These are phyloP conservation scores for Euclidia mi DNA, from an alignment of 2,888 invertebrate genomes.

Conservation along the genomic window DNA sequence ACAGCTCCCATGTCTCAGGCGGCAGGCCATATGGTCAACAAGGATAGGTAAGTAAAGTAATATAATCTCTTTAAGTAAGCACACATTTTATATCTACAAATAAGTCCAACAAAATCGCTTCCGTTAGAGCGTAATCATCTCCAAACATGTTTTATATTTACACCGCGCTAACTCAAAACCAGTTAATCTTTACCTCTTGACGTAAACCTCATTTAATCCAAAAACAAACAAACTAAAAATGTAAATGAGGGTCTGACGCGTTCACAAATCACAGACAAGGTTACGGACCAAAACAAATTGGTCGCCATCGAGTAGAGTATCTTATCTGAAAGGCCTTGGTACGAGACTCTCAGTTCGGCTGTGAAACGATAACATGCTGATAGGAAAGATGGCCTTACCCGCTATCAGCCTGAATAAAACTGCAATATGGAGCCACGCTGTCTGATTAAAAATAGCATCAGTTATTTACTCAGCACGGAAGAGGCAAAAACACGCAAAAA, in stretches of 20 bases:
- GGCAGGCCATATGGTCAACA: no score
- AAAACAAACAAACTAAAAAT: conserved; percentile 53
- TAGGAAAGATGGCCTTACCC: conserved; percentile 4
- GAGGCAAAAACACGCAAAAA: neutral
- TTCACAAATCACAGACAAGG: conserved; percentile 48
- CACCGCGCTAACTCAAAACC: conserved; percentile 35
- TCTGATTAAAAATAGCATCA: conserved; percentile 2
- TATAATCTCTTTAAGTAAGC: no score
- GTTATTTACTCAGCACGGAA: neutral
- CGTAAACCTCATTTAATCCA: conserved; percentile 41
- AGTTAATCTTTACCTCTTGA: conserved; percentile 28
- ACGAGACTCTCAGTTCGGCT: conserved; percentile 12
- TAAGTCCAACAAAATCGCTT: conserved; percentile 8
- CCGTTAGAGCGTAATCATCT: conserved; percentile 12
- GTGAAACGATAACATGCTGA: conserved; percentile 12
- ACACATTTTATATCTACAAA: conserved; percentile 1
- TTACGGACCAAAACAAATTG: conserved; percentile 27
- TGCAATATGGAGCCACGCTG: conserved; percentile 20
- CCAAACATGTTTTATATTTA: conserved; percentile 38
- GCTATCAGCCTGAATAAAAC: conserved; percentile 8
- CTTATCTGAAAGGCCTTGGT: conserved; percentile 50
- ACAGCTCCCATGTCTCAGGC: no score
- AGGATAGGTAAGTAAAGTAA: no score
- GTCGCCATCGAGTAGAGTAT: conserved; percentile 39
- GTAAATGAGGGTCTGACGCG: conserved; percentile 33